Evolutionary conservation across 2,888 invertebrate species (phyloP), one percentile per base, ranked within the genome.

Genomic region (Microlaimidae sp.): DNA sequence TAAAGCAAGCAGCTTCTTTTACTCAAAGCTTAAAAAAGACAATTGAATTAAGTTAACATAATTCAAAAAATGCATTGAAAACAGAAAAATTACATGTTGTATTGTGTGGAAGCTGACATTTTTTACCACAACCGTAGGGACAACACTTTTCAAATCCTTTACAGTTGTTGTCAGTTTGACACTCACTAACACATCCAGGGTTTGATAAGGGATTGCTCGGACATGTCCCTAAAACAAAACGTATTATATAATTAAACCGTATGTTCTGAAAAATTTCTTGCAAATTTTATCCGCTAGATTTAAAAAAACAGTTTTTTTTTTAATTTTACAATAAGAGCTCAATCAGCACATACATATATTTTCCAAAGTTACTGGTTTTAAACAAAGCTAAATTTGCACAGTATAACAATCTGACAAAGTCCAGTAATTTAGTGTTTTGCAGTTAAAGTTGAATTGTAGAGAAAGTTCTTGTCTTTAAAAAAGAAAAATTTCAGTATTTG

Each of bases 141-240:
- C 62, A 62, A 47, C 62, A 62, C 28, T 56, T 57, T n/a, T 58
- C 49, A 43, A 60, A 59, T n/a, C 56, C 56, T 24, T 25, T 40
- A 43, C 62, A 62, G 32, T 62, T 63, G 13, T 32, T 43, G 52
- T 63, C 61, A 2, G 26, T 25, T 17, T 51, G 41, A 52, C 62
- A 62, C 19, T 62, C 58, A 7, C 38, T 53, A 5, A 52, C 54
- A 41, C 62, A 62, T 21, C 61, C 62, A 5, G 62, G 58, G 48
- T 60, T 61, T 1, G 51, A 52, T 17, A 56, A 42, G 19, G 53
- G 55, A 24, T 60, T 60, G 27, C 27, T 29, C 1, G 60, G 61
- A 40, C 60, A 60, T n/a, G 48, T 49, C 17, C 59, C 58, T 25
- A 49, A n/a, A n/a, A n/a, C n/a, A n/a, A n/a, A n/a, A n/a, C n/a